Evolutionary conservation across 2,888 invertebrate genomes (phyloP).

Genomic region (Eledone cirrhosa): DNA sequence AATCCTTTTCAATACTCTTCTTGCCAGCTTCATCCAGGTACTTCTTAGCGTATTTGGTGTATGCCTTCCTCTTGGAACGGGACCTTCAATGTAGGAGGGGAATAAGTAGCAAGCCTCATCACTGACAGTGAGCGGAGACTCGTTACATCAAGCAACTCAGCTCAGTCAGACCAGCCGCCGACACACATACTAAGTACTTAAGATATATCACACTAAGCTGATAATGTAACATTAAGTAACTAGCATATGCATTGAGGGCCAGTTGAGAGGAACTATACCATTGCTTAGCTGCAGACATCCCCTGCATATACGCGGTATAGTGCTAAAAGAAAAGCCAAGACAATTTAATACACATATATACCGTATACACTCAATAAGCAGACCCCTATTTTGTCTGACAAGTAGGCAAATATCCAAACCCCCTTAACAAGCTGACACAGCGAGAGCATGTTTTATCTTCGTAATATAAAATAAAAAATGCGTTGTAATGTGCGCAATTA

Average conservation of each 20-base stretch:
- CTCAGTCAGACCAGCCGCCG: background rate
- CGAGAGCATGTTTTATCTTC: no score
- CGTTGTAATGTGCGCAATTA: no score
- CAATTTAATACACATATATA: background rate
- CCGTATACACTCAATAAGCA: no score
- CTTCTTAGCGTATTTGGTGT: slow-evolving; percentile 96
- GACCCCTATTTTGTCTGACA: no score
- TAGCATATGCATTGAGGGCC: background rate
- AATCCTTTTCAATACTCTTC: slow-evolving; percentile 95
- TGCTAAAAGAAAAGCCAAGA: background rate
- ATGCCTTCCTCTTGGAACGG: slow-evolving; percentile 99
- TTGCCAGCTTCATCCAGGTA: slow-evolving; percentile 98
- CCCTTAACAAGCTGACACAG: no score
- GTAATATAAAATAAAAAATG: no score
- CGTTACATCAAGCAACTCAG: slow-evolving; percentile 23
- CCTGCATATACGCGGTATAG: slow-evolving; percentile 15
- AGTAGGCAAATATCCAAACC: no score
- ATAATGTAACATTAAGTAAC: no score
- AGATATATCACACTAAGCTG: no score
- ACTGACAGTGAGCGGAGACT: slow-evolving; percentile 33
- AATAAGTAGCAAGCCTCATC: slow-evolving; percentile 39
- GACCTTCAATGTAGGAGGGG: slow-evolving; percentile 76
- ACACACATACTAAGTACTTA: no score
- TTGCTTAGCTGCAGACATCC: slow-evolving; percentile 14
- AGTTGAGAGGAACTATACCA: slow-evolving; percentile 23